Evolutionary conservation across 2,888 invertebrate species (phyloP), one percentile per base, ranked within the genome.

Genomic region (Ophion obscuratus): DNA sequence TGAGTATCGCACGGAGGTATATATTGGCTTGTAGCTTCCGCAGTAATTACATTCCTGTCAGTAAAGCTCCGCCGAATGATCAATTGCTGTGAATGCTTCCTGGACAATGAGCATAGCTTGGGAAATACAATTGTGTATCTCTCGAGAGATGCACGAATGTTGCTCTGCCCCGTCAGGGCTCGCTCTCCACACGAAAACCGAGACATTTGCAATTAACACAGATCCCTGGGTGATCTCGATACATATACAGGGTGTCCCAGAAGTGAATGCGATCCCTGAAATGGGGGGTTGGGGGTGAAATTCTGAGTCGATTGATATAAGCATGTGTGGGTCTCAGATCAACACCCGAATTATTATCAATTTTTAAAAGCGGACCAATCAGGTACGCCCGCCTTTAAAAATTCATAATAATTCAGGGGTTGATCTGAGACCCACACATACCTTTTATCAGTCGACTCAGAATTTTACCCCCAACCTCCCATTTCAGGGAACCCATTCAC

Each of bases 41-140:
- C 36, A 81, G 86, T 86, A 86, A 86, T 86, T 86, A 83, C 86
- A 83, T 86, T 86, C 86, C 83, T 81, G 86, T 86, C 86, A 70
- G 83, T 62, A 74, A 64, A 86, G 61, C 83, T 62, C 47, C 36
- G 24, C 82, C 44, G 83, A 78, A 78, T 86, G 86, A 83, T 86
- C 81, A 78, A 83, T 86, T 64, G 81, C 78, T 78, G 81, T 66
- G 75, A 81, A 81, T 68, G 74, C 68, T 73, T 57, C 57, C 70
- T 44, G 81, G 77, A 81, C 83, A 83, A 86, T 78, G 86, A 68
- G 77, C 83, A 81, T 74, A 74, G 74, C 81, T 75, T 68, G 77
- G 47, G 74, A 20, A 59, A 75, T 53, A 78, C 81, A 66, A 53
- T 70, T 74, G 74, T 64, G 74, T 64, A 83, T 78, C 77, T 74